Base-by-base conservation (phyloP, 2,797 vertebrate species). In the Lithobates pipiens region DNA sequence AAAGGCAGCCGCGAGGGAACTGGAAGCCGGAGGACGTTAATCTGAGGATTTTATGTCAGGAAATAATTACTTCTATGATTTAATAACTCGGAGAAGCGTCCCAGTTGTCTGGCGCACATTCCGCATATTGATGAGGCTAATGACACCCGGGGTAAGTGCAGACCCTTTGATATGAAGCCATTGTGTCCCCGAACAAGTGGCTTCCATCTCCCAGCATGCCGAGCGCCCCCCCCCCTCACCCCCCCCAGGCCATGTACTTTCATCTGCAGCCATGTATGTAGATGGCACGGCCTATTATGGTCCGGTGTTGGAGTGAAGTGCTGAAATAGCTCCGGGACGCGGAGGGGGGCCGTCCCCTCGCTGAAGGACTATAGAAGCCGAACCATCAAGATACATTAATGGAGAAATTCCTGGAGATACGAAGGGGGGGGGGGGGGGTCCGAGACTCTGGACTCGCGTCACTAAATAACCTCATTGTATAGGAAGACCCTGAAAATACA, bases 301-400 rank as follows among this genome's bases (percentile, higher is more conserved):
- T 88, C 11, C 89, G 88, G 77, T 88, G 82, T 86, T 83, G 78
- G 80, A 89, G 91, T 81, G 88, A 91, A 92, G 89, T 89, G 88
- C 88, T 89, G 88, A 91, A 89, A 90, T 91, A 88, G 89, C 91
- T 90, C 89, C 89, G 89, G 91, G 89, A 91, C 90, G 84, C 90
- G 89, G 88, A 90, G 87, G 89, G 89, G 88, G 88, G 84, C 88
- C 88, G 85, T 91, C 78, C 80, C 29, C 77, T 89, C 85, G 87
- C 87, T 89, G 89, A 89, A 89, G 86, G 90, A 86, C 86, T 87
- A 9, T 85, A 74, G 91, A 91, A 91, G 10, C 71, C 86, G 89
- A 92, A 92, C 88, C 83, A 89, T 88, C 88, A 88, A 78, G 77
- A 83, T 89, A 88, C 90, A 90, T 86, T 88, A 91, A 90, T 89